Evolutionary conservation across 2,113 vertebrate genomes (phyloP).

Genomic region (Galeopterus variegatus): DNA sequence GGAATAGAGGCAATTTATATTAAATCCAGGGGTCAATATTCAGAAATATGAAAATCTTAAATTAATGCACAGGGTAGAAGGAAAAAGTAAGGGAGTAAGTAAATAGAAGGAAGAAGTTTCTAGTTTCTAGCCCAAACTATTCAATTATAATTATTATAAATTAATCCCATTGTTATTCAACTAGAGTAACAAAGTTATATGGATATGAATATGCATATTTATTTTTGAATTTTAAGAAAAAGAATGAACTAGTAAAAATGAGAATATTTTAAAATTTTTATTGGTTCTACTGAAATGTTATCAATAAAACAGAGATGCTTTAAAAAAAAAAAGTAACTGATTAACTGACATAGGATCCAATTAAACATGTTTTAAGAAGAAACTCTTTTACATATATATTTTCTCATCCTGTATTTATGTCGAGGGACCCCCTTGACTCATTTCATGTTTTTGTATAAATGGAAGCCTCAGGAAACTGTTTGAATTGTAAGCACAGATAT

Average conservation of each 20-base stretch:
- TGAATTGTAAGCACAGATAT: background rate
- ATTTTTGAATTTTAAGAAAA: slow-evolving; percentile 77
- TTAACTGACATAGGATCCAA: background rate
- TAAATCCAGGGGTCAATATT: background rate
- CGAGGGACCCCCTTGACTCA: background rate
- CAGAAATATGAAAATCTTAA: slow-evolving; percentile 31
- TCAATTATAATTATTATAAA: slow-evolving; percentile 83
- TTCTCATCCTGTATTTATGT: background rate
- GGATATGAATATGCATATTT: slow-evolving; percentile 72
- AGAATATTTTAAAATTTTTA: slow-evolving; percentile 79
- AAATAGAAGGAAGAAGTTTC: slow-evolving; percentile 73
- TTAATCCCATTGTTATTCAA: slow-evolving; percentile 83
- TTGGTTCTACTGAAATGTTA: slow-evolving; percentile 57
- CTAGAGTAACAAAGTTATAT: slow-evolving; percentile 79
- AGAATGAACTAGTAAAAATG: slow-evolving; percentile 76
- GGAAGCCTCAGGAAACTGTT: background rate
- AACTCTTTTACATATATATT: background rate
- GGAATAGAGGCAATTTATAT: background rate
- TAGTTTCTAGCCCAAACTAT: slow-evolving; percentile 77
- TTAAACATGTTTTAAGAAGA: background rate
- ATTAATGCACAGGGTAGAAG: background rate
- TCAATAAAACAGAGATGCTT: slow-evolving; percentile 40
- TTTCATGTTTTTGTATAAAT: background rate
- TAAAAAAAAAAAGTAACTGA: background rate
- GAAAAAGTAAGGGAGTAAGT: background rate